Evolutionary conservation across 1,140 invertebrate genomes (phyloP).

Genomic region (Microvelia longipes): DNA sequence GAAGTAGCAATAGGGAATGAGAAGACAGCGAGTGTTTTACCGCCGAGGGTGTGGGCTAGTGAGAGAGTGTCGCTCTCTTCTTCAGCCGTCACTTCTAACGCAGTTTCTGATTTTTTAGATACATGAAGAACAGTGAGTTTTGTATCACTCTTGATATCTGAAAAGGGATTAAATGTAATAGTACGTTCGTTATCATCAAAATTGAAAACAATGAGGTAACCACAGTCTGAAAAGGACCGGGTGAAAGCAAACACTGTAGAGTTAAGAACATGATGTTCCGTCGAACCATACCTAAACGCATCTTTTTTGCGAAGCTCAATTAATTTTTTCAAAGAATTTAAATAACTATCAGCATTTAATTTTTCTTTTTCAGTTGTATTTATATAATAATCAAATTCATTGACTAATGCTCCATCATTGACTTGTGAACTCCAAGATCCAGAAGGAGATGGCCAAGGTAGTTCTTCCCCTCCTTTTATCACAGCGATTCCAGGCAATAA

Average conservation of each 20-base stretch:
- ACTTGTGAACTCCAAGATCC: not conserved
- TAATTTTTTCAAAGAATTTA: not conserved
- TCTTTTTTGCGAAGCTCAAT: not conserved
- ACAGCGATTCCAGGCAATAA: not conserved
- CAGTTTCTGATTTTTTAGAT: not conserved
- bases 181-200: not conserved
- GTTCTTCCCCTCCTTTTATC: not conserved
- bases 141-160: not conserved
- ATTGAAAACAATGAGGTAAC: not conserved
- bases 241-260: not conserved
- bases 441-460: not conserved
- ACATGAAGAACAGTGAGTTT: not conserved
- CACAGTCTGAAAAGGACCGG: not conserved
- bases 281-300: not conserved
- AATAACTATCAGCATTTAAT: not conserved
- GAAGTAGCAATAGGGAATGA: too few relatives aligned
- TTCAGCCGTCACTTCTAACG: not conserved
- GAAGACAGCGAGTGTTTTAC: too few relatives aligned
- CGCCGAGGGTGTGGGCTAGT: too few relatives aligned
- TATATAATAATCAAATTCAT: not conserved
- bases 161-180: not conserved
- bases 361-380: not conserved
- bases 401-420: not conserved
- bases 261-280: not conserved
- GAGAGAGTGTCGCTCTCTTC: too few relatives aligned